Percentiles rank a stretch among this genome's conserved stretches.
Conservation (phyloP, 2,797 vertebrate genomes). For the Carduelis carduelis region DNA sequence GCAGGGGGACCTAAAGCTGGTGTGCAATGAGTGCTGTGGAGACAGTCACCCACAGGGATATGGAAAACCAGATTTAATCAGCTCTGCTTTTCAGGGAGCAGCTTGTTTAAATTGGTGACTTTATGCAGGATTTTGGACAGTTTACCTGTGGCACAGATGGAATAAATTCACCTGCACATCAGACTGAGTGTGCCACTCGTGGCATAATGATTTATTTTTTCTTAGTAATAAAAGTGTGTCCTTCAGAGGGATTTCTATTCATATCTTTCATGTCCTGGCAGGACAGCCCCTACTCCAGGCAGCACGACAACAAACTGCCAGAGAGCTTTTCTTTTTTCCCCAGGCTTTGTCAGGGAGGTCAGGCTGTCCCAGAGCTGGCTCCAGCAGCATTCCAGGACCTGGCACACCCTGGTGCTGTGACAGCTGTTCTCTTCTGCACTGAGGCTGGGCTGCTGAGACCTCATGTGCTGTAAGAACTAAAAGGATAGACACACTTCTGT, state of each 20-base stretch:
- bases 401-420: neutral
- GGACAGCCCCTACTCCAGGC: neutral
- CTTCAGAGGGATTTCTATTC: neutral
- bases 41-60: fast-evolving
- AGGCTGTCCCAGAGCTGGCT: neutral
- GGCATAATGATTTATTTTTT: neutral
- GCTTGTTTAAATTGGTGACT: neutral
- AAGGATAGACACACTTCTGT: neutral
- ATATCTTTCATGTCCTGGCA: neutral
- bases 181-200: neutral
- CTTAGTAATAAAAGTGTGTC: neutral
- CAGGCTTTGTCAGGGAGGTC: neutral
- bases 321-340: neutral
- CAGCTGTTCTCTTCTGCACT: neutral
- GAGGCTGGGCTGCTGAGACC: neutral
- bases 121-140: fast-evolving
- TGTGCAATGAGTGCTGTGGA: neutral
- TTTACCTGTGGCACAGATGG: neutral
- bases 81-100: neutral
- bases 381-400: slow-evolving; percentile 23
- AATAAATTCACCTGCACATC: neutral
- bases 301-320: neutral
- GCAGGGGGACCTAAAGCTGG: neutral
- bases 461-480: neutral
- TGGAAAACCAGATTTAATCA: neutral